Conservation (phyloP, 2,797 vertebrate genomes). For the Limnodromus scolopaceus region DNA sequence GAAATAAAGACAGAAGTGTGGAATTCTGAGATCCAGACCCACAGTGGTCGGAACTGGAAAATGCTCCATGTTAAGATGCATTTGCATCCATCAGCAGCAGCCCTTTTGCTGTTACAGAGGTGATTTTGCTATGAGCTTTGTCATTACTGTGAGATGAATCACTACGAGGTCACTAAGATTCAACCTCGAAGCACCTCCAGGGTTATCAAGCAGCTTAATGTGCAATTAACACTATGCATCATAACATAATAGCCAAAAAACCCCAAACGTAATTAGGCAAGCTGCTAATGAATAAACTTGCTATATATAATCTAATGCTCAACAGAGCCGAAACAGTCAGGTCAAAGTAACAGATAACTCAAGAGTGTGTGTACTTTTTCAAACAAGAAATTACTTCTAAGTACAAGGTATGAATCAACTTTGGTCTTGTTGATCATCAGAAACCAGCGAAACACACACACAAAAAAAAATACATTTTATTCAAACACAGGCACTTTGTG, state of each 20-base stretch:
- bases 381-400: background rate
- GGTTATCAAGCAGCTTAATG: background rate
- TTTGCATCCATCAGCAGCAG: background rate
- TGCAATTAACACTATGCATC: background rate
- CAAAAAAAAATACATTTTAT: background rate
- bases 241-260: background rate
- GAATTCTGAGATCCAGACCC: background rate
- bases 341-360: background rate
- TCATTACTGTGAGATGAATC: constrained; percentile 4
- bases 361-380: background rate
- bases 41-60: background rate
- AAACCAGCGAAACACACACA: background rate
- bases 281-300: background rate
- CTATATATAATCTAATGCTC: background rate
- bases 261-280: background rate
- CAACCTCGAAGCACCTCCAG: background rate
- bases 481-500: background rate
- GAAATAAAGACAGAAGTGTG: background rate
- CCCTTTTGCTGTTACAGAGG: background rate
- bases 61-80: background rate
- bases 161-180: background rate
- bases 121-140: background rate
- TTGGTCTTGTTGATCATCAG: background rate
- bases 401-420: background rate
- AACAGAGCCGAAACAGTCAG: background rate